Conservation (phyloP, 2,113 vertebrate genomes). For the Megaceryle maxima region DNA sequence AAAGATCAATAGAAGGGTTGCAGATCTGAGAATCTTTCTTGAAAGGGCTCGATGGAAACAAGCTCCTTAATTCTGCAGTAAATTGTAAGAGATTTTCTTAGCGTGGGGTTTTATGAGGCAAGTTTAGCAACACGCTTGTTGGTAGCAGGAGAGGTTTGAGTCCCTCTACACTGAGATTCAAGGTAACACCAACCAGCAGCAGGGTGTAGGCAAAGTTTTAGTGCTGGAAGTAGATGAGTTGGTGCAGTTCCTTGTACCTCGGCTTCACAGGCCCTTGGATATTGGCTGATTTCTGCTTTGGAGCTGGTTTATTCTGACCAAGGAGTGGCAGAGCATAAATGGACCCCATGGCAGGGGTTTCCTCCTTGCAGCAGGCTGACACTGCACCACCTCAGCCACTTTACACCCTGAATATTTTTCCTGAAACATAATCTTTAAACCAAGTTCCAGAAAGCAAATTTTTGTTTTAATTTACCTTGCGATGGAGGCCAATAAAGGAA, state of each 20-base stretch:
- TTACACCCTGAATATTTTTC: not conserved
- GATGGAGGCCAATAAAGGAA: not conserved
- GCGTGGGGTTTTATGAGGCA: not conserved
- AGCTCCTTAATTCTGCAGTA: not conserved
- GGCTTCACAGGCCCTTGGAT: not conserved
- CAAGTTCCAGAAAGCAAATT: not conserved
- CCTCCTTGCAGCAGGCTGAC: not conserved
- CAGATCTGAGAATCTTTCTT: not conserved
- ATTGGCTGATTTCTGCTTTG: not conserved
- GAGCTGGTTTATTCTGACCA: not conserved
- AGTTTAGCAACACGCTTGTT: not conserved
- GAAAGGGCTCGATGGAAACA: not conserved
- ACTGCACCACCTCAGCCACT: not conserved
- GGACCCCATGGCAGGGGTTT: not conserved
- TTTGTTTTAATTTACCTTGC: not conserved
- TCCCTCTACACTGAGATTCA: accelerated
- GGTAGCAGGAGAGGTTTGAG: not conserved
- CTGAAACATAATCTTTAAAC: not conserved
- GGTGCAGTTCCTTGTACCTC: not conserved
- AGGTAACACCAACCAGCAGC: not conserved
- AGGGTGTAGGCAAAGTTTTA: not conserved
- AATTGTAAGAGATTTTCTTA: not conserved
- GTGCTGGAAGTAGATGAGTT: not conserved
- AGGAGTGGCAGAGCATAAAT: not conserved
- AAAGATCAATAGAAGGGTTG: not conserved